Evolutionary conservation across 2,797 vertebrate genomes (phyloP).

Genomic region (Sebastes diploproa): DNA sequence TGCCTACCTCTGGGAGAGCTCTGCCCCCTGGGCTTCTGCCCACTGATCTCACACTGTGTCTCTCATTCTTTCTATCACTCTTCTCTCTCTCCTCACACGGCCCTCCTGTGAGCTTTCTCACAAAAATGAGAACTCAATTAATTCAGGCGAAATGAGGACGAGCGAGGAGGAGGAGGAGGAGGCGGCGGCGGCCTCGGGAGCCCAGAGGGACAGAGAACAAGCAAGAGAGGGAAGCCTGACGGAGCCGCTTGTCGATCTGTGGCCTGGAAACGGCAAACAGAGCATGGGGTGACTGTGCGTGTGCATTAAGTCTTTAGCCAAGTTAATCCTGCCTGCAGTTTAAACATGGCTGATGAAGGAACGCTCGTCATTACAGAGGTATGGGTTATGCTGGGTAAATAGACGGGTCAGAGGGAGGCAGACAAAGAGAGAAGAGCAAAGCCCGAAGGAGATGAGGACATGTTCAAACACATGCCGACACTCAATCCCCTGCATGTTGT

Average conservation of each 20-base stretch:
- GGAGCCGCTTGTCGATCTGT: constrained; percentile 63
- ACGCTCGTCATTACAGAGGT: constrained; percentile 46
- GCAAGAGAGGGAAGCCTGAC: constrained; percentile 46
- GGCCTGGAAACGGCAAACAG: constrained; percentile 78
- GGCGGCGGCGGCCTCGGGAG: constrained; percentile 33
- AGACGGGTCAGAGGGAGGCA: constrained; percentile 36
- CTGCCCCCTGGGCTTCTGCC: constrained; percentile 65
- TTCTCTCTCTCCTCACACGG: constrained; percentile 57
- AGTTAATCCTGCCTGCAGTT: constrained; percentile 75
- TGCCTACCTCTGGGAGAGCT: constrained; percentile 64
- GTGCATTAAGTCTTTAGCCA: constrained; percentile 70
- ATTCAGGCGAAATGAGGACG: constrained; percentile 81
- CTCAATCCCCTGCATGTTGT: constrained; percentile 7
- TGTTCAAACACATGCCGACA: constrained; percentile 19
- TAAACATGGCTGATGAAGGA: constrained; percentile 70
- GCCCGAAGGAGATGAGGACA: constrained; percentile 6
- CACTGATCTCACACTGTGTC: constrained; percentile 60
- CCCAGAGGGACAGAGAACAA: constrained; percentile 49
- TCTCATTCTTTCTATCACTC: constrained; percentile 51
- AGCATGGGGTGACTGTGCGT: constrained; percentile 62
- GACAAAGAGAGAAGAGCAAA: constrained; percentile 33
- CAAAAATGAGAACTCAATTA: constrained; percentile 86
- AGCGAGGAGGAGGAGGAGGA: constrained; percentile 53
- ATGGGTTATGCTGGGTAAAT: constrained; percentile 57
- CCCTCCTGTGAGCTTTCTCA: constrained; percentile 74